A percentile compares a stretch with the other conserved stretches of the same genome.
phyloP scores from a whole-genome alignment of 2,888 invertebrate species.

The Orchesella flavescens region DNA sequence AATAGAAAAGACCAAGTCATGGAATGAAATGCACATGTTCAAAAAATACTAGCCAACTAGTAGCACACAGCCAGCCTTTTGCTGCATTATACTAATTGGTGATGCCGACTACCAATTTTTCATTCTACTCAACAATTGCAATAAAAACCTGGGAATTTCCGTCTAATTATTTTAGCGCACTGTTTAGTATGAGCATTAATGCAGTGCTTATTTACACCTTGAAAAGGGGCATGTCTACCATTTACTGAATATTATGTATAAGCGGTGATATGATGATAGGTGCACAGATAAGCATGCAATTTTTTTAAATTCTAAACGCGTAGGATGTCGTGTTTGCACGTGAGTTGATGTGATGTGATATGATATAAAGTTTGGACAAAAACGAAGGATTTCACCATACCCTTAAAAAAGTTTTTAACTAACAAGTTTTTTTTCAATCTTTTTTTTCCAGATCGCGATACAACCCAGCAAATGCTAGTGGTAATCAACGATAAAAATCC shows the following conservation, averaged over 20 bases:
- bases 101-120: constrained; percentile 13
- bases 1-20: background rate
- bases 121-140: constrained; percentile 12
- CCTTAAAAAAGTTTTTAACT: no score
- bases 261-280: background rate
- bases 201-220: constrained; percentile 14
- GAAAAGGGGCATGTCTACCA: background rate
- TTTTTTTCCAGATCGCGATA: constrained; percentile 48
- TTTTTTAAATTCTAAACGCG: no score
- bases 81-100: background rate
- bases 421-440: no score
- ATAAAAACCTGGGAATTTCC: constrained; percentile 40
- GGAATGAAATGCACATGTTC: no score
- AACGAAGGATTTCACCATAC: no score
- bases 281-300: background rate
- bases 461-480: constrained; percentile 51
- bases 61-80: background rate
- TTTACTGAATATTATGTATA: background rate
- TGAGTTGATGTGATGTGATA: no score
- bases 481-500: constrained; percentile 56
- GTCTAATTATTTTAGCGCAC: constrained; percentile 18
- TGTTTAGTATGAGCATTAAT: background rate
- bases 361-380: no score
- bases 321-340: no score
- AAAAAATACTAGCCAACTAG: background rate